Conservation (phyloP, 2,797 vertebrate genomes). For the Phataginus tetradactyla region DNA sequence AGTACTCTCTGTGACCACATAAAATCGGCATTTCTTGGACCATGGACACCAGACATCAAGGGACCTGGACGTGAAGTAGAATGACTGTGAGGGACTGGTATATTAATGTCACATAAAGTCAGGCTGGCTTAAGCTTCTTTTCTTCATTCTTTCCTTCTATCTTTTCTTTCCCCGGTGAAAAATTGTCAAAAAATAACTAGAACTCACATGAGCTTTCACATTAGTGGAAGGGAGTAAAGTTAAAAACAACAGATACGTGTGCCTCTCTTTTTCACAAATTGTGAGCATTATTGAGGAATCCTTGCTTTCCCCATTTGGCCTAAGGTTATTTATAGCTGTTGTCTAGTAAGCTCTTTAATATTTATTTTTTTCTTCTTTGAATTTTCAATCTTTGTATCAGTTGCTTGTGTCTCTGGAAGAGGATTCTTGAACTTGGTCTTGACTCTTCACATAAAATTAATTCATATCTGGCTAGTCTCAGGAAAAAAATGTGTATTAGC, state of each 20-base stretch:
- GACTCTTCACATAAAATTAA: not conserved
- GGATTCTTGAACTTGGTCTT: not conserved
- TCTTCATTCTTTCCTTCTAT: not conserved
- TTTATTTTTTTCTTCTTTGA: not conserved
- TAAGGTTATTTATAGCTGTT: not conserved
- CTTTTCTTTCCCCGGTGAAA: not conserved
- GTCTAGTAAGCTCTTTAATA: not conserved
- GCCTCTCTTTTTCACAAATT: not conserved
- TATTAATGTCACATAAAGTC: not conserved
- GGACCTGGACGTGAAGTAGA: not conserved
- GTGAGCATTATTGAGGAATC: not conserved
- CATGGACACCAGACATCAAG: not conserved
- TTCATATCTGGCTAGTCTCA: not conserved
- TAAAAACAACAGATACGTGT: not conserved
- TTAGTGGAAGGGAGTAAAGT: not conserved
- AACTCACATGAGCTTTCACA: not conserved
- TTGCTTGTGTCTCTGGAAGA: not conserved
- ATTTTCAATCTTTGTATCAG: not conserved
- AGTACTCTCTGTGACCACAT: not conserved
- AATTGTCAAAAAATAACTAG: not conserved
- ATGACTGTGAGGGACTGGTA: not conserved
- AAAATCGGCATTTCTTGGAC: not conserved
- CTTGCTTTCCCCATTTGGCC: not conserved
- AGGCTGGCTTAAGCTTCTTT: not conserved
- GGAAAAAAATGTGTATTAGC: conserved; percentile 11